Percentiles rank a stretch among this genome's conserved stretches.
Conservation (phyloP, 2,888 invertebrate species). For the Amphiduros pacificus region DNA sequence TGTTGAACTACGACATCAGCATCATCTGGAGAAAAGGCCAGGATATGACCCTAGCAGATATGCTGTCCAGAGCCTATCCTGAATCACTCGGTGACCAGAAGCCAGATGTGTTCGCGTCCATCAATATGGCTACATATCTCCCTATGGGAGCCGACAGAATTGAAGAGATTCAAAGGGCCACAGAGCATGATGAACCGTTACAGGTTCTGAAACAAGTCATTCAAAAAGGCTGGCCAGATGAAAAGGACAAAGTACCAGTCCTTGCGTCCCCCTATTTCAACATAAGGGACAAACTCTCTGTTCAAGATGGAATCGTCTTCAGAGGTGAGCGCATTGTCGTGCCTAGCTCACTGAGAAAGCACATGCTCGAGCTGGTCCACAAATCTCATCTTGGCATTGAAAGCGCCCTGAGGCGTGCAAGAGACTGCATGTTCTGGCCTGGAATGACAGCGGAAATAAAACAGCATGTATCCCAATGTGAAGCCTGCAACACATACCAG, state of each 20-base stretch:
- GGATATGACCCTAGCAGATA: background rate
- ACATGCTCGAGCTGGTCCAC: conserved; percentile 17
- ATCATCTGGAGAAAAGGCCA: background rate
- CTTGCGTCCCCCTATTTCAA: background rate
- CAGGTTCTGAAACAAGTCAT: background rate
- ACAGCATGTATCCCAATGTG: background rate
- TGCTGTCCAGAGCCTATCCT: background rate
- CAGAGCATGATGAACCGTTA: conserved; percentile 1
- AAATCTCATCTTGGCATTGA: conserved; percentile 10
- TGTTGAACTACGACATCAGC: background rate
- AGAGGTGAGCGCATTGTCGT: conserved; percentile 13
- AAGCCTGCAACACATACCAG: background rate
- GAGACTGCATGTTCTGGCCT: conserved; percentile 18
- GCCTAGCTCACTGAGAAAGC: conserved; percentile 9
- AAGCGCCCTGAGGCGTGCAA: conserved; percentile 6
- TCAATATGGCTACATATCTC: background rate
- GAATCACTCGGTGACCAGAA: too few relatives aligned
- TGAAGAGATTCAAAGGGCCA: background rate
- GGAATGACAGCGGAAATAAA: conserved; percentile 1
- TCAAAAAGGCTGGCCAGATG: conserved; percentile 11
- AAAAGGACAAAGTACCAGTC: background rate
- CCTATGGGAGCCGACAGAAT: background rate
- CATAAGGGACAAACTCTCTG: conserved; percentile 3
- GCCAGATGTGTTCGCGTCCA: too few relatives aligned
- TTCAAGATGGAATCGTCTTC: conserved; percentile 16